Evolutionary conservation across 2,113 vertebrate species (phyloP), one percentile per base, ranked within the genome.

Genomic region (Nematolebias whitei): DNA sequence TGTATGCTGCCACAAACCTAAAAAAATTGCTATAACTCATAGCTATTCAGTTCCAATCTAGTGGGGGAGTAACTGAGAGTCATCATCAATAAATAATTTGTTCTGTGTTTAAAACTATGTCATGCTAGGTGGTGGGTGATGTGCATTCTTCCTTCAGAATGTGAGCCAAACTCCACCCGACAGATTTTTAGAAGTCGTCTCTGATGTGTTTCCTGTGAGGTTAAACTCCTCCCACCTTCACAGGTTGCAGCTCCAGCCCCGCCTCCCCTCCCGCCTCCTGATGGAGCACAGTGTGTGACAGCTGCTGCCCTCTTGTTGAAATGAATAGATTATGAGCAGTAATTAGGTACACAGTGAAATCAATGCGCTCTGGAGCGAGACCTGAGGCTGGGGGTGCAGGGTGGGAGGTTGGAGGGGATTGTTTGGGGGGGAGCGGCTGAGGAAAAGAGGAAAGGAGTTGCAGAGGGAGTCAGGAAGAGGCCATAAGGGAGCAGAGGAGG

Each of bases 291-390:
- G 26, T 83, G 85, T 95, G 95, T 96, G 95, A 96, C 96, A 98
- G 96, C 96, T 98, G 96, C 96, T 95, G 95, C 83, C 83, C 94
- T 95, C 95, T 96, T 94, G 95, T 94, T 84, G 95, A 96, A 98
- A 99, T 97, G 96, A 98, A 98, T 99, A 99, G 96, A 99, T 98
- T 96, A 98, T 98, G 95, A 98, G 95, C 94, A 94, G 95, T 98
- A 98, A 99, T 99, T 99, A 98, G 96, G 96, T 95, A 94, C 96
- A 96, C 95, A 96, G 95, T 94, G 94, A 94, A 99, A 98, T 98
- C 96, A 98, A 98, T 98, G 96, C 95, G 94, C 95, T 96, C 94
- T 94, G 94, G 93, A 83, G 95, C 95, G 94, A 78, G 94, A 94
- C 94, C 93, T 92, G 87, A 93, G 94, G 96, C 94, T 93, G 94